Evolutionary conservation across 2,888 invertebrate species (phyloP).

Genomic region (Creontiades dilutus): DNA sequence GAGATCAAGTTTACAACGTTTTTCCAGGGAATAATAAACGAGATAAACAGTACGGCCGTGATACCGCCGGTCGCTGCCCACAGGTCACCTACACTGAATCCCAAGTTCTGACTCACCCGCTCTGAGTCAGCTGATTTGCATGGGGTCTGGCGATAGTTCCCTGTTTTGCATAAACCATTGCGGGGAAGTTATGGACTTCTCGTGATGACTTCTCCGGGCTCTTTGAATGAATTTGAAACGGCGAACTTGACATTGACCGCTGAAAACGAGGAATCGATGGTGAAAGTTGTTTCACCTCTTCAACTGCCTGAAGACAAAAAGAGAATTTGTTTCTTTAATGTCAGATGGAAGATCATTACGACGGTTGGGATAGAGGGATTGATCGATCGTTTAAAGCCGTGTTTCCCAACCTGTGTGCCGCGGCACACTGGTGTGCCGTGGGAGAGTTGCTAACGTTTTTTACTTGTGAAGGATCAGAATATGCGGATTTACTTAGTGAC

Average conservation of each 20-base stretch:
- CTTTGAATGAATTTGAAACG: constrained; percentile 9
- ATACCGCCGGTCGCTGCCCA: neutral
- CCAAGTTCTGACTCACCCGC: constrained; percentile 6
- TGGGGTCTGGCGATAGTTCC: neutral
- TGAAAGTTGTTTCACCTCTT: neutral
- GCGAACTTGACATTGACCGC: constrained; percentile 12
- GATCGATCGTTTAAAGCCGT: too few relatives aligned
- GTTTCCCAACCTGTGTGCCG: too few relatives aligned
- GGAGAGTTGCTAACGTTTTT: too few relatives aligned
- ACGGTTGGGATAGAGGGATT: too few relatives aligned
- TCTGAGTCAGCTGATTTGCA: constrained; percentile 33
- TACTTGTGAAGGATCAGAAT: too few relatives aligned
- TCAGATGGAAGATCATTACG: too few relatives aligned
- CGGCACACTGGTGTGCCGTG: too few relatives aligned
- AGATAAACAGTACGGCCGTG: neutral
- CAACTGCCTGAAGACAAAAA: neutral
- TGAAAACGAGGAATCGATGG: constrained; percentile 2
- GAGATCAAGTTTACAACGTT: neutral
- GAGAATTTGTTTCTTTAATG: too few relatives aligned
- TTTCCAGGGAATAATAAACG: neutral
- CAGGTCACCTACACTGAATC: constrained; percentile 38
- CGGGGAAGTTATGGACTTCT: constrained; percentile 2
- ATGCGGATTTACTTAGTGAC: too few relatives aligned
- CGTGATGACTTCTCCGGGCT: constrained; percentile 10
- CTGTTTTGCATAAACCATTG: constrained; percentile 24